Base-by-base conservation (phyloP, 2,113 vertebrate genomes). In the Atherinomorus stipes region DNA sequence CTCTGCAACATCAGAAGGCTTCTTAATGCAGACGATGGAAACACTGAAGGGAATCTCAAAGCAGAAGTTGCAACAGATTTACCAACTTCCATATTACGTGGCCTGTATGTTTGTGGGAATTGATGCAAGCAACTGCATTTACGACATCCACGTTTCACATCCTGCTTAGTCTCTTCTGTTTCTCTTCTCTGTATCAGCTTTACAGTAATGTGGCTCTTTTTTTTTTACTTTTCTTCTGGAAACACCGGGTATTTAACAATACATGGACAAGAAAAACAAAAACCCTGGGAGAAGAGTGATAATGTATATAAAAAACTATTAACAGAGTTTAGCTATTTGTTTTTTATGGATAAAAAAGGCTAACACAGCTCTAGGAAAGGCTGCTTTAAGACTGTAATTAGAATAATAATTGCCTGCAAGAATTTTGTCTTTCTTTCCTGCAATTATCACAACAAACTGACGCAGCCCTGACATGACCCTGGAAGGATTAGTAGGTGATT, bases 41-140 rank as follows among this genome's bases (percentile, higher is more conserved):
- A 45, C 44, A n/a, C 1, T 2, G 34, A 64, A n/a, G 42, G 38
- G 7, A 2, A 28, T 13, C 8, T 51, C 23, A 71, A 84, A 86
- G 88, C 65, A 82, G 87, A 88, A 88, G 85, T 81, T 45, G 37
- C 21, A 69, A 23, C 25, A 19, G 10, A 71, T 68, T 61, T 22
- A 54, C 10, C 23, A 15, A 86, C 74, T 77, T 71, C 74, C 63
- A 78, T 18, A 40, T 81, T 58, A n/a, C 51, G 45, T 31, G 3
- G 16, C 11, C 15, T 49, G 37, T 38, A 59, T 11, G 50, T 12
- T 52, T n/a, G 3, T 34, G 60, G 77, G 73, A 89, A 77, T 67
- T 84, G 51, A 54, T 25, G 50, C 49, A 64, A 60, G 25, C 2
- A 1, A 2, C 23, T 25, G 16, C 12, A 28, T 61, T 80, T 8